Evolutionary conservation across 2,797 vertebrate species (phyloP).

Genomic region (Trachurus trachurus): DNA sequence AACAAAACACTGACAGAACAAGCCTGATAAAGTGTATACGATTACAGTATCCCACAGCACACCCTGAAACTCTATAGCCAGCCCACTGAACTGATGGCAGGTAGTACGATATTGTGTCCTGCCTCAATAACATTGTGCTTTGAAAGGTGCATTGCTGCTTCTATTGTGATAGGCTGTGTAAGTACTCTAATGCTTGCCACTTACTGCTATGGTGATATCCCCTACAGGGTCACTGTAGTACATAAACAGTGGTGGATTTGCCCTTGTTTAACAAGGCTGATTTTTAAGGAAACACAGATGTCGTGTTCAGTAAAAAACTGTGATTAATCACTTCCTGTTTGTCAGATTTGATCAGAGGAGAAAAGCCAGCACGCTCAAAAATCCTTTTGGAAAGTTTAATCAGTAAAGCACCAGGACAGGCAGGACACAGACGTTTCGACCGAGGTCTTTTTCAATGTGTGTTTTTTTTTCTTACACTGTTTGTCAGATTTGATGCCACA

Average conservation of each 20-base stretch:
- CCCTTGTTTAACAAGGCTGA: constrained; percentile 27
- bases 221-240: constrained; percentile 57
- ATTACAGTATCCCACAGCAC: constrained; percentile 77
- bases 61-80: constrained; percentile 76
- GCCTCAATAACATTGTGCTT: constrained; percentile 72
- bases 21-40: constrained; percentile 79
- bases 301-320: constrained; percentile 3
- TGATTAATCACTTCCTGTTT: constrained; percentile 22
- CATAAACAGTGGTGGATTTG: constrained; percentile 50
- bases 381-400: too few relatives aligned
- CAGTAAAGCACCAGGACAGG: too few relatives aligned
- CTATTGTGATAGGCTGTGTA: constrained; percentile 80
- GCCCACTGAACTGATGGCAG: constrained; percentile 67
- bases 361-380: too few relatives aligned
- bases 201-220: constrained; percentile 72
- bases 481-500: constrained; percentile 8
- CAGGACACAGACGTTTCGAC: too few relatives aligned
- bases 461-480: too few relatives aligned
- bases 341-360: background rate
- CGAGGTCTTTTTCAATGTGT: too few relatives aligned
- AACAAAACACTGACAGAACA: constrained; percentile 81
- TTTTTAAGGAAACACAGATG: constrained; percentile 25
- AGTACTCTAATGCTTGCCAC: constrained; percentile 81
- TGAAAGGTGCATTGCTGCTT: constrained; percentile 73
- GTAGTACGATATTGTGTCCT: constrained; percentile 74